phyloP scores from a whole-genome alignment of 2,113 vertebrate species.

The Neogobius melanostomus region DNA sequence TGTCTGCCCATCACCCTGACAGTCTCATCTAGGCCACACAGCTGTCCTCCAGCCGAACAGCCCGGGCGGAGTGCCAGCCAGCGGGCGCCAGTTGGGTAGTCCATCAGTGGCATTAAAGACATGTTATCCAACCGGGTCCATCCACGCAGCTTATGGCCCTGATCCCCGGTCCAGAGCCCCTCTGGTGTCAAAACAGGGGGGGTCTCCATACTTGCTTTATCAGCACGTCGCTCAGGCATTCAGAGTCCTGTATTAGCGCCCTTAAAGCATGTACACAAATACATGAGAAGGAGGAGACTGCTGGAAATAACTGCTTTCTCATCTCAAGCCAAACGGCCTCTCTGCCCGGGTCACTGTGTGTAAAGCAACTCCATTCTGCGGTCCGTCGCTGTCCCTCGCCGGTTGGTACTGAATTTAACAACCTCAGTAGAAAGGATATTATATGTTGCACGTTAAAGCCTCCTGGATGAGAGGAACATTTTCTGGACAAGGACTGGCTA shows the following conservation, averaged over 20 bases:
- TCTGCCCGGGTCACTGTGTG: slow-evolving; percentile 62
- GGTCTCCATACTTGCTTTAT: slow-evolving; percentile 57
- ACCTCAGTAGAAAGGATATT: too few relatives aligned
- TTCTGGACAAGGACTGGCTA: too few relatives aligned
- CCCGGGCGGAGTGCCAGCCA: slow-evolving; percentile 52
- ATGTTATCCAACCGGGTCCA: slow-evolving; percentile 64
- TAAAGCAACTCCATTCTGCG: slow-evolving; percentile 32
- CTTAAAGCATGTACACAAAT: slow-evolving; percentile 64
- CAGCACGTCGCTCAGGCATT: slow-evolving; percentile 58
- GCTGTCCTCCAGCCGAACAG: slow-evolving; percentile 51
- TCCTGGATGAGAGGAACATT: too few relatives aligned
- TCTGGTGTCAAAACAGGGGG: slow-evolving; percentile 35
- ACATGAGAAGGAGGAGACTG: slow-evolving; percentile 48
- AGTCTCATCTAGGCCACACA: slow-evolving; percentile 44
- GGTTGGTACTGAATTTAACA: background rate
- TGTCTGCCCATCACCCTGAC: slow-evolving; percentile 27
- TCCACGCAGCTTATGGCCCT: slow-evolving; percentile 58
- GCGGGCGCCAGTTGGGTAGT: slow-evolving; percentile 65
- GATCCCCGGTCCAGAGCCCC: slow-evolving; percentile 54
- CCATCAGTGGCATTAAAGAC: slow-evolving; percentile 69
- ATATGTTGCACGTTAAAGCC: too few relatives aligned
- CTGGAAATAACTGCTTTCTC: slow-evolving; percentile 67
- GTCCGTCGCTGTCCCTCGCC: background rate
- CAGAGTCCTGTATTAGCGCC: slow-evolving; percentile 45
- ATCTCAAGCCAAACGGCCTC: slow-evolving; percentile 60